Evolutionary conservation across 2,113 vertebrate genomes (phyloP).

Genomic region (Limnothrissa miodon): DNA sequence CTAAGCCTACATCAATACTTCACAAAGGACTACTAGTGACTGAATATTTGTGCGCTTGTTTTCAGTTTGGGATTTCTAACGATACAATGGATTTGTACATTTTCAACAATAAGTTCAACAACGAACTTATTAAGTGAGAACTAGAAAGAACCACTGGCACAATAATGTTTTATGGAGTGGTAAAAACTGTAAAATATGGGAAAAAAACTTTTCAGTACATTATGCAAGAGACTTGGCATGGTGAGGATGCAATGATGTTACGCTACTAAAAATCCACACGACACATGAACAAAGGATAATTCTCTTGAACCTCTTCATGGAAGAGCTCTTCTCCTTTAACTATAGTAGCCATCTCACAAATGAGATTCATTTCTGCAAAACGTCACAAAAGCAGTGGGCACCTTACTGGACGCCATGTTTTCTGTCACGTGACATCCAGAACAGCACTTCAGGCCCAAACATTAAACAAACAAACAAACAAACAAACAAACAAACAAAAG

Average conservation of each 20-base stretch:
- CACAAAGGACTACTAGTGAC: background rate
- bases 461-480: background rate
- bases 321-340: background rate
- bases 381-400: background rate
- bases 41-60: background rate
- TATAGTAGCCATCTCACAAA: conserved; percentile 13
- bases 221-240: background rate
- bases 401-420: background rate
- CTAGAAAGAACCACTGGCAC: background rate
- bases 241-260: background rate
- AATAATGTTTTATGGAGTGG: background rate
- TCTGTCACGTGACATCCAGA: background rate
- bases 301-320: background rate
- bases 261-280: background rate
- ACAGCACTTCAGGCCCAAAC: background rate
- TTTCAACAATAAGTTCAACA: conserved; percentile 11
- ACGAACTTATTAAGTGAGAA: background rate
- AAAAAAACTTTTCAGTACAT: background rate
- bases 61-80: background rate
- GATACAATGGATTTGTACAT: background rate
- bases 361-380: conserved; percentile 16
- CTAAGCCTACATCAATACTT: background rate
- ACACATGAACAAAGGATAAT: conserved; percentile 13
- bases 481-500: too few species aligned
- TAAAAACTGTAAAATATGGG: background rate